These are phyloP conservation scores for Paratilapia polleni DNA, from an alignment of 2,113 vertebrate genomes.

Conservation along the genomic window DNA sequence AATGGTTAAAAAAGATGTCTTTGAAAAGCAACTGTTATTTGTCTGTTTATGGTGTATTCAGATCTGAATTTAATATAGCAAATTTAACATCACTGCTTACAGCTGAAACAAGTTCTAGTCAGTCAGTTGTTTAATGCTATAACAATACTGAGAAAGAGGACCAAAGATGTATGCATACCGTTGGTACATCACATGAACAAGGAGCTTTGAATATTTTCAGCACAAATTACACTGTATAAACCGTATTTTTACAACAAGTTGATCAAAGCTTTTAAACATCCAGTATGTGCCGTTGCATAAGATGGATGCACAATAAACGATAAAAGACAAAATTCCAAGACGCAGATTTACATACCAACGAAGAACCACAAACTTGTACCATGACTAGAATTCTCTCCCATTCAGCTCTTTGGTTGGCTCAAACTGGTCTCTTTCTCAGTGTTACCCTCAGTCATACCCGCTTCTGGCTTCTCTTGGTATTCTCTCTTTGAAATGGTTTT, in stretches of 20 bases:
- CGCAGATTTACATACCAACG: not conserved
- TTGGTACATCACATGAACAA: not conserved
- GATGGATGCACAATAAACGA: not conserved
- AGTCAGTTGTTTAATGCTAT: conserved; percentile 59
- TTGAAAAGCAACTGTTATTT: conserved; percentile 78
- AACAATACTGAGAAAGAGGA: conserved; percentile 69
- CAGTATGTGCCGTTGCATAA: not conserved
- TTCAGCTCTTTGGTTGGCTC: not conserved
- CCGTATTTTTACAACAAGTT: not conserved
- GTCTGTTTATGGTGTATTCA: conserved; percentile 82
- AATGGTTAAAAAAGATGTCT: conserved; percentile 62
- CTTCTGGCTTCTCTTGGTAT: conserved; percentile 56
- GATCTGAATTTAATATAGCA: conserved; percentile 77
- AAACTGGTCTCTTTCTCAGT: conserved; percentile 70
- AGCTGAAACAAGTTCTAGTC: conserved; percentile 67
- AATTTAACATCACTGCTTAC: conserved; percentile 71
- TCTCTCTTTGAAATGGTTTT: conserved; percentile 62
- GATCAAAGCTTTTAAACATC: not conserved
- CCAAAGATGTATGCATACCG: not conserved
- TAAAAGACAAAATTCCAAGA: not conserved
- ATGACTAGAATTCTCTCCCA: not conserved
- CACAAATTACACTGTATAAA: not conserved
- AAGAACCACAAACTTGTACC: not conserved
- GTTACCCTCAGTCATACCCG: conserved; percentile 40
- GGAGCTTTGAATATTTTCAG: not conserved